Conservation (phyloP, 1,140 invertebrate species). For the Amphibalanus amphitrite region DNA sequence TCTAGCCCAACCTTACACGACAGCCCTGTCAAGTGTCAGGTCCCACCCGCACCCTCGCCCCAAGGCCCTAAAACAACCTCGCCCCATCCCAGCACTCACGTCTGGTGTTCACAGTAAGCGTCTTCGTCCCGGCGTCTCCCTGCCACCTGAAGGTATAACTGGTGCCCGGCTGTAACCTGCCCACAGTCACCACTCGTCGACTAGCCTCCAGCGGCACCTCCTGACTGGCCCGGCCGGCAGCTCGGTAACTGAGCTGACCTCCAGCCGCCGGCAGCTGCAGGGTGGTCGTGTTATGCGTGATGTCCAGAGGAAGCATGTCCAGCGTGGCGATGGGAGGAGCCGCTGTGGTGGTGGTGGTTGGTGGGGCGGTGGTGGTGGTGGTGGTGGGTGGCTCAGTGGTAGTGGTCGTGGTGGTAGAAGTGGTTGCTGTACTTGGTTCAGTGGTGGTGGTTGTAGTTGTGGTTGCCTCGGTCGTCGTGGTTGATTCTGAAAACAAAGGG, state of each 20-base stretch:
- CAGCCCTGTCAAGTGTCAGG: too few species aligned
- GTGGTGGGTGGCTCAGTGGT: too few species aligned
- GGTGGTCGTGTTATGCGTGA: slow-evolving; percentile 19
- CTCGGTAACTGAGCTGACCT: slow-evolving; percentile 16
- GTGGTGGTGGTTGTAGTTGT: not conserved
- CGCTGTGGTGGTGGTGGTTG: not conserved
- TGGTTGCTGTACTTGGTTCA: too few species aligned
- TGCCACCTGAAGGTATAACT: slow-evolving; percentile 21
- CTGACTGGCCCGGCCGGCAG: slow-evolving; percentile 14
- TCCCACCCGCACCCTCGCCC: too few species aligned
- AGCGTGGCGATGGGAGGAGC: not conserved
- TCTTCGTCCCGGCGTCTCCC: slow-evolving; percentile 12
- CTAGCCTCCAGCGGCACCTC: slow-evolving; percentile 17
- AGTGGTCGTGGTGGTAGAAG: not conserved
- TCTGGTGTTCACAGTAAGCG: slow-evolving; percentile 15
- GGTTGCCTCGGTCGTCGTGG: not conserved
- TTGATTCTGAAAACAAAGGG: not conserved
- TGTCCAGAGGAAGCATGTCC: not conserved
- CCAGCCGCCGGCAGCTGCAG: slow-evolving; percentile 18
- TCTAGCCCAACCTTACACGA: too few species aligned
- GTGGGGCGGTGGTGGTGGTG: not conserved
- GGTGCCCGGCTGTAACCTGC: slow-evolving; percentile 17
- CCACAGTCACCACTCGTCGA: slow-evolving; percentile 16
- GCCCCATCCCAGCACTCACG: slow-evolving; percentile 1
- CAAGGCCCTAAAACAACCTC: too few species aligned